Evolutionary conservation across 2,888 invertebrate genomes (phyloP), one percentile per base, ranked within the genome.

Genomic region (Diplazon laetatorius): DNA sequence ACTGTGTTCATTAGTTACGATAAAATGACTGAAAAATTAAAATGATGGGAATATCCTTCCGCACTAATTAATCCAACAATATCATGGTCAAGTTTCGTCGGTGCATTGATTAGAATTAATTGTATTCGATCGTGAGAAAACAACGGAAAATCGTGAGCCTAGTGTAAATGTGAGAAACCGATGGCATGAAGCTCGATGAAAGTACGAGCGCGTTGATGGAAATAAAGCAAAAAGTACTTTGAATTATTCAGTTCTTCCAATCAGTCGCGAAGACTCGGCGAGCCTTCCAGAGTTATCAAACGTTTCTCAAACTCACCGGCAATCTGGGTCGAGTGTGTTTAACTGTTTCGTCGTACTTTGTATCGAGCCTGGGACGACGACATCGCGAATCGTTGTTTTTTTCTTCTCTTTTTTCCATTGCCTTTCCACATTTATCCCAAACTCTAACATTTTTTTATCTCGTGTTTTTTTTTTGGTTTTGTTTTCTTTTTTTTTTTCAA

Each of bases 211-310:
- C n/a, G 44, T 25, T 39, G 52, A 69, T 50, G 57, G 48, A 20
- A 48, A 52, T 35, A 55, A 57, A 37, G 14, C 1, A 63, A 42
- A n/a, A n/a, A 77, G 8, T 48, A 37, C 50, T 65, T 72, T 76
- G 80, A 76, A 80, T 80, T 65, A 80, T 80, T 74, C 73, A 77
- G 60, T 37, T 66, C 65, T 60, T 73, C 65, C 72, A 73, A 76
- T 79, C 73, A 73, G 70, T 59, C 48, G 70, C 14, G 30, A 9
- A 55, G 9, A 22, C 22, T 42, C 62, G 25, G 48, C 20, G 22
- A 37, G 55, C 46, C 2, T 22, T 60, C n/a, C 66, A 20, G 60
- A 22, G 30, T 57, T 63, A 16, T 39, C 46, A 59, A 52, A 68
- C 63, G 57, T 16, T 63, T 65, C 63, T 50, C 22, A 44, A 62